These are phyloP conservation scores for Zaprionus lachaisei DNA, from an alignment of 1,140 invertebrate species.

Conservation along the genomic window DNA sequence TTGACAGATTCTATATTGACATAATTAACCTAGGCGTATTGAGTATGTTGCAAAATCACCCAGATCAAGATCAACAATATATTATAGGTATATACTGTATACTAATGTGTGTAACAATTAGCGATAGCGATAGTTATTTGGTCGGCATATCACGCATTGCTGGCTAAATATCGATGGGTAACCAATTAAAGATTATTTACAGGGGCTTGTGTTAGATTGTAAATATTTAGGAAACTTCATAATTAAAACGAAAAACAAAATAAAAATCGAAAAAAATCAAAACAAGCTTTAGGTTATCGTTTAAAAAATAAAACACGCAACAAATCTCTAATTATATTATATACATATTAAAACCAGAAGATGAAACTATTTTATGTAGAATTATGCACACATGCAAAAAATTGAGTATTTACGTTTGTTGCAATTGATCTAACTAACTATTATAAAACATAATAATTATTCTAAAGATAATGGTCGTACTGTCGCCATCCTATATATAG, in stretches of 20 bases:
- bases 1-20: slow-evolving; percentile 68
- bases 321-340: slow-evolving; percentile 50
- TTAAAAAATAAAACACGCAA: slow-evolving; percentile 34
- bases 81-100: slow-evolving; percentile 22
- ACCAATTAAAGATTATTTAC: slow-evolving; percentile 73
- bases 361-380: slow-evolving; percentile 75
- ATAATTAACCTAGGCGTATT: slow-evolving; percentile 33
- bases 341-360: slow-evolving; percentile 41
- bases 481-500: slow-evolving; percentile 12
- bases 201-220: slow-evolving; percentile 81
- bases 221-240: slow-evolving; percentile 49
- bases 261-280: background rate
- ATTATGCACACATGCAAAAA: slow-evolving; percentile 55
- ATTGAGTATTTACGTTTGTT: slow-evolving; percentile 76
- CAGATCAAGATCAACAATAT: slow-evolving; percentile 41
- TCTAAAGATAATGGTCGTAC: slow-evolving; percentile 12
- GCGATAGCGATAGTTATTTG: slow-evolving; percentile 23
- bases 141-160: slow-evolving; percentile 24
- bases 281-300: slow-evolving; percentile 37
- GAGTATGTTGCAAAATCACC: slow-evolving; percentile 25
- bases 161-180: slow-evolving; percentile 40
- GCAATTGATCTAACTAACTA: slow-evolving; percentile 56
- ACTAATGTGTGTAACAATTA: slow-evolving; percentile 15
- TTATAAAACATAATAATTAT: slow-evolving; percentile 53
- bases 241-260: slow-evolving; percentile 9